phyloP scores from a whole-genome alignment of 2,888 invertebrate species.

The Calliphora vomitoria region DNA sequence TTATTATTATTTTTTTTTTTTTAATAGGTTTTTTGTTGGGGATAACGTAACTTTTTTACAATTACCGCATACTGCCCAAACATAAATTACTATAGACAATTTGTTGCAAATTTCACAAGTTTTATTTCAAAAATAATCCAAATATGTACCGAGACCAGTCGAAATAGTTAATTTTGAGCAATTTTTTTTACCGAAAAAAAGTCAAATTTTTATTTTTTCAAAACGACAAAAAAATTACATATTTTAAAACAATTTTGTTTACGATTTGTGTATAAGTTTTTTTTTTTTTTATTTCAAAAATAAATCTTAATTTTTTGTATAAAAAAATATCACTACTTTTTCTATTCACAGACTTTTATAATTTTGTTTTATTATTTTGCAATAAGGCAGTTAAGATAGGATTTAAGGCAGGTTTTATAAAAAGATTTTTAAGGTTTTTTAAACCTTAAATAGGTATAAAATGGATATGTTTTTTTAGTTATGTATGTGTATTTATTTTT shows the following conservation, averaged over 20 bases:
- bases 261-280: background rate
- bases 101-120: too few relatives aligned
- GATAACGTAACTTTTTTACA: slow-evolving; percentile 49
- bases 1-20: slow-evolving; percentile 20
- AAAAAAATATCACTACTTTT: slow-evolving; percentile 65
- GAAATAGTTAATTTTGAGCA: slow-evolving; percentile 14
- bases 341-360: slow-evolving; percentile 66
- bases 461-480: background rate
- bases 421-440: background rate
- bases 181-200: background rate
- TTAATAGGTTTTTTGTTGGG: background rate
- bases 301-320: slow-evolving; percentile 34
- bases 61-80: slow-evolving; percentile 48
- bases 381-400: slow-evolving; percentile 67
- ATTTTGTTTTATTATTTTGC: slow-evolving; percentile 25
- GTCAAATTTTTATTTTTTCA: too few relatives aligned
- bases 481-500: slow-evolving; percentile 27
- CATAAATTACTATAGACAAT: background rate
- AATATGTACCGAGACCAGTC: too few relatives aligned
- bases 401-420: slow-evolving; percentile 60
- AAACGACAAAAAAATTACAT: too few relatives aligned
- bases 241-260: too few relatives aligned
- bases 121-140: too few relatives aligned
- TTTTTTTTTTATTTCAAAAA: slow-evolving; percentile 19
- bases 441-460: background rate